phyloP scores from a whole-genome alignment of 2,797 vertebrate genomes.

The Spondyliosoma cantharus region DNA sequence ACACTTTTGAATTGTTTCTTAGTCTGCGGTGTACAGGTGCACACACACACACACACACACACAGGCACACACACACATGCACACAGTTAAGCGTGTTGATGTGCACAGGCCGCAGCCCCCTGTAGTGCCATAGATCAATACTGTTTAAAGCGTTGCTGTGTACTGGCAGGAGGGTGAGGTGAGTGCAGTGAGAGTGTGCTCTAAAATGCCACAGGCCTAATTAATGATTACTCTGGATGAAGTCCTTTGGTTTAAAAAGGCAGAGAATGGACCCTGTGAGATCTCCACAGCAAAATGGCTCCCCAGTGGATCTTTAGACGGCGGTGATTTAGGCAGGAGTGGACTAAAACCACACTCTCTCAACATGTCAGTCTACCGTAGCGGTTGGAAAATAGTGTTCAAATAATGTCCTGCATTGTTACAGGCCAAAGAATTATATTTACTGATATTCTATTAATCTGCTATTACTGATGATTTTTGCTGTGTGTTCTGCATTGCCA shows the following conservation, averaged over 20 bases:
- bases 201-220: conserved; percentile 76
- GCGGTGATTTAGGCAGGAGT: conserved; percentile 51
- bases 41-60: conserved; percentile 6
- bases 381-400: not conserved
- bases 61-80: conserved; percentile 7
- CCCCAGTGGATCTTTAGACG: conserved; percentile 59
- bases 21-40: not conserved
- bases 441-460: not conserved
- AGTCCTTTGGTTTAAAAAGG: conserved; percentile 73
- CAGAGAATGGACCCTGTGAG: conserved; percentile 57
- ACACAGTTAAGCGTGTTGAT: conserved; percentile 8
- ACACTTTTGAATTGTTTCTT: conserved; percentile 42
- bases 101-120: conserved; percentile 44
- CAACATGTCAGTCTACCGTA: not conserved
- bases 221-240: conserved; percentile 80
- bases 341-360: conserved; percentile 33
- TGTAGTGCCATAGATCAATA: conserved; percentile 69
- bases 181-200: conserved; percentile 67
- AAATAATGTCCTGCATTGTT: conserved; percentile 1
- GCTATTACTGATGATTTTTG: conserved; percentile 4
- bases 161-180: conserved; percentile 60
- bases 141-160: conserved; percentile 67
- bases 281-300: conserved; percentile 55
- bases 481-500: too few relatives aligned
- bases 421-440: not conserved